Conservation (phyloP, 1,140 invertebrate genomes). For the Galleria mellonella region DNA sequence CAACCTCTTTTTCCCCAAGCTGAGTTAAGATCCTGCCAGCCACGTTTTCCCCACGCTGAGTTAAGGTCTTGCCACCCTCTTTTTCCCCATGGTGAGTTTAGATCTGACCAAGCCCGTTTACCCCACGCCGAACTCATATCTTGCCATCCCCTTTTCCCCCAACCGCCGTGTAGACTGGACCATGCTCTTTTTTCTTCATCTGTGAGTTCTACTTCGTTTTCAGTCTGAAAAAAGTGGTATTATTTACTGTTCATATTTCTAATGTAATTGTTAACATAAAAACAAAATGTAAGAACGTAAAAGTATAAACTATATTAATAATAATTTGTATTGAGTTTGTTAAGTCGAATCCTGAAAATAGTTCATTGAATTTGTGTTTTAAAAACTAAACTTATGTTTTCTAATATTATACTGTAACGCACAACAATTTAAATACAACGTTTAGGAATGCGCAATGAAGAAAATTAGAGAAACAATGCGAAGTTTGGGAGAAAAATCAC, state of each 20-base stretch:
- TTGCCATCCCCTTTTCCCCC: conserved; percentile 74
- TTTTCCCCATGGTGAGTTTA: conserved; percentile 78
- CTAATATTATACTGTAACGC: too few species aligned
- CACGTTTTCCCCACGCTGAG: conserved; percentile 78
- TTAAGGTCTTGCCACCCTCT: conserved; percentile 78
- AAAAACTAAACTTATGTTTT: too few species aligned
- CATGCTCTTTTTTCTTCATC: conserved; percentile 58
- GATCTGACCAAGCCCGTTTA: conserved; percentile 77
- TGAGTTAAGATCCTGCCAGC: conserved; percentile 77
- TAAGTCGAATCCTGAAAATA: too few species aligned
- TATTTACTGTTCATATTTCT: too few species aligned
- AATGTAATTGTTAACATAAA: too few species aligned
- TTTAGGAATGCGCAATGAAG: background rate
- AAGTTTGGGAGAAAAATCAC: background rate
- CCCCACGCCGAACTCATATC: conserved; percentile 71
- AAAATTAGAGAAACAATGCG: background rate
- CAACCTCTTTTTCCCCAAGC: conserved; percentile 76
- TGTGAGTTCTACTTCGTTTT: conserved; percentile 50
- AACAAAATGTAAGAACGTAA: too few species aligned
- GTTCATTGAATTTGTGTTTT: too few species aligned
- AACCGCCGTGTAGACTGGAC: conserved; percentile 54
- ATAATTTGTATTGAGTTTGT: too few species aligned
- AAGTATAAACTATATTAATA: too few species aligned
- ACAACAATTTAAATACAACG: too few species aligned
- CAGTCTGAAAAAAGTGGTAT: conserved; percentile 32